These are phyloP conservation scores for Sarcophilus harrisii DNA, from an alignment of 2,797 vertebrate species.

Conservation along the genomic window DNA sequence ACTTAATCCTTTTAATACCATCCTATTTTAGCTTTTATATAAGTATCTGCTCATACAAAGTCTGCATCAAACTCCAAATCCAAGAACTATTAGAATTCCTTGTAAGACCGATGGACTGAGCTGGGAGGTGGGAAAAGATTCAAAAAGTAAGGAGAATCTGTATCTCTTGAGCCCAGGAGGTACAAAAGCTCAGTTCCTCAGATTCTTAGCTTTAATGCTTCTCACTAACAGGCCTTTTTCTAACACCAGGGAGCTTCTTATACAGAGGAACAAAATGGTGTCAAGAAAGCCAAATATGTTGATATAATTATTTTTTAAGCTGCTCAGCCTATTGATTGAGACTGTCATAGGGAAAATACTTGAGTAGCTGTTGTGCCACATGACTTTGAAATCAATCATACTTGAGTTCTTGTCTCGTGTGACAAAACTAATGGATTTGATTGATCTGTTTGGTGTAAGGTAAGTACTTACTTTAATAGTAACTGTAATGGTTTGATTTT, in stretches of 20 bases:
- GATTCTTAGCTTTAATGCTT: slow-evolving; percentile 58
- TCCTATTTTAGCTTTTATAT: slow-evolving; percentile 82
- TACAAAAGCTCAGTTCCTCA: slow-evolving; percentile 38
- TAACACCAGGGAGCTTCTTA: slow-evolving; percentile 63
- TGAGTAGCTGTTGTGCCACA: slow-evolving; percentile 63
- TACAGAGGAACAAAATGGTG: slow-evolving; percentile 61
- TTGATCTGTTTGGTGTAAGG: slow-evolving; percentile 83
- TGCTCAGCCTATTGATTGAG: slow-evolving; percentile 74
- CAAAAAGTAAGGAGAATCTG: slow-evolving; percentile 63
- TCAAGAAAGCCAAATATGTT: slow-evolving; percentile 63
- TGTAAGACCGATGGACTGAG: slow-evolving; percentile 67
- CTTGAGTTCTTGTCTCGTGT: slow-evolving; percentile 80
- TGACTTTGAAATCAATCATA: slow-evolving; percentile 84
- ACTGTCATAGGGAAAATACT: slow-evolving; percentile 73
- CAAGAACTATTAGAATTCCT: slow-evolving; percentile 67
- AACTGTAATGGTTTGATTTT: slow-evolving; percentile 83
- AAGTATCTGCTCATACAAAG: slow-evolving; percentile 81
- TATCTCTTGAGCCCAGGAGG: slow-evolving; percentile 57
- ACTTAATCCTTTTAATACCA: slow-evolving; percentile 82
- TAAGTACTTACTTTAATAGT: slow-evolving; percentile 82
- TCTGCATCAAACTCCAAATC: slow-evolving; percentile 75
- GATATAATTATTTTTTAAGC: slow-evolving; percentile 74
- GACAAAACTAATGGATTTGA: slow-evolving; percentile 82
- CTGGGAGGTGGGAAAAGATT: slow-evolving; percentile 71
- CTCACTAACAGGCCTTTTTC: slow-evolving; percentile 32